Evolutionary conservation across 2,888 invertebrate genomes (phyloP).

Genomic region (Dexiosoma caninum): DNA sequence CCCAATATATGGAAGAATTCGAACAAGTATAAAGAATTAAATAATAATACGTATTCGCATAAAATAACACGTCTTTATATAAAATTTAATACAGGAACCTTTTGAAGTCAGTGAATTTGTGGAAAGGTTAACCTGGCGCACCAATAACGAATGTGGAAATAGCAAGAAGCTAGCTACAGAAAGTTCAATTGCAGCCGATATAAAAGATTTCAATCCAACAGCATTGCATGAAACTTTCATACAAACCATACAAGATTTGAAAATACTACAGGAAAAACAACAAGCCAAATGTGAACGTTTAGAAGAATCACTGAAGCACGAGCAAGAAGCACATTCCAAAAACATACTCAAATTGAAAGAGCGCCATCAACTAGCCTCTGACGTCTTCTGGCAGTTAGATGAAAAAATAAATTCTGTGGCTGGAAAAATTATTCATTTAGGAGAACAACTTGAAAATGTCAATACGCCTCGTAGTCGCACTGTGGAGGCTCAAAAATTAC

Average conservation of each 20-base stretch:
- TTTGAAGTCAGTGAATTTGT: slow-evolving; percentile 99
- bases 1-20: slow-evolving; percentile 87
- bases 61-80: too few species aligned
- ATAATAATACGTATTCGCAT: too few species aligned
- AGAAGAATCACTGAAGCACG: slow-evolving; percentile 89
- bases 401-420: slow-evolving; percentile 98
- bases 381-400: slow-evolving; percentile 94
- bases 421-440: slow-evolving; percentile 98
- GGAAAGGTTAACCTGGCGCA: slow-evolving; percentile 96
- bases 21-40: slow-evolving; percentile 82
- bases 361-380: slow-evolving; percentile 91
- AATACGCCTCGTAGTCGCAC: slow-evolving; percentile 96
- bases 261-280: slow-evolving; percentile 88
- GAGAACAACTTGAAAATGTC: slow-evolving; percentile 97
- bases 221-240: slow-evolving; percentile 94
- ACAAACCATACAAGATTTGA: slow-evolving; percentile 91
- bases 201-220: slow-evolving; percentile 88
- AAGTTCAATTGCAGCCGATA: slow-evolving; percentile 50
- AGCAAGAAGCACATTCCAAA: slow-evolving; percentile 89
- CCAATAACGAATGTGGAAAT: slow-evolving; percentile 86
- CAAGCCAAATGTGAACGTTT: slow-evolving; percentile 90
- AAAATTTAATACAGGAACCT: slow-evolving; percentile 84
- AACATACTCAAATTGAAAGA: slow-evolving; percentile 90
- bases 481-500: slow-evolving; percentile 94
- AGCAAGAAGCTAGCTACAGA: slow-evolving; percentile 51